Conservation (phyloP, 2,113 vertebrate genomes). For the Solenodon paradoxus region DNA sequence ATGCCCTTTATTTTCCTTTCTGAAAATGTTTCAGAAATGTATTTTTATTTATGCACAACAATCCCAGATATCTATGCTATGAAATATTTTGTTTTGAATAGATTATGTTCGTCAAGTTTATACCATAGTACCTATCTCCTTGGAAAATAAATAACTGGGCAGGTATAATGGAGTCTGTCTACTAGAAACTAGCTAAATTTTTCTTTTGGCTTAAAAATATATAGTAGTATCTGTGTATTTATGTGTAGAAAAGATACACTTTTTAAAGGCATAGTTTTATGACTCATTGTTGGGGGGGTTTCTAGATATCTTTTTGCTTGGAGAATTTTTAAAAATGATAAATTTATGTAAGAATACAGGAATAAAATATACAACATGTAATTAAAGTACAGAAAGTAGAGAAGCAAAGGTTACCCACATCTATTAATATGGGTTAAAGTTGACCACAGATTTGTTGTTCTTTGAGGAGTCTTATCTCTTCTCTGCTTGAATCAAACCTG, state of each 20-base stretch:
- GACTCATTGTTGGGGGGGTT: not conserved
- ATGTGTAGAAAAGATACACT: not conserved
- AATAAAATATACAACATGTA: not conserved
- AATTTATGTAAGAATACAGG: not conserved
- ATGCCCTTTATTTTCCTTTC: conserved; percentile 20
- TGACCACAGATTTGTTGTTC: not conserved
- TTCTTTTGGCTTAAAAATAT: conserved; percentile 51
- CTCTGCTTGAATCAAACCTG: not conserved
- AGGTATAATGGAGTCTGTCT: not conserved
- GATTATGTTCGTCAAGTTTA: not conserved
- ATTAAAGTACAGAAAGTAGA: not conserved
- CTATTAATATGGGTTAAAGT: not conserved
- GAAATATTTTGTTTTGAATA: conserved; percentile 10
- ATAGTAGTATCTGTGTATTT: conserved; percentile 26
- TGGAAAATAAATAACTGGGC: not conserved
- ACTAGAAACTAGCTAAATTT: not conserved
- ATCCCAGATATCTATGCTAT: conserved; percentile 4
- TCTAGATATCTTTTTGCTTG: not conserved
- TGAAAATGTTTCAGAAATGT: not conserved
- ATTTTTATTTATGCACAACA: conserved; percentile 22
- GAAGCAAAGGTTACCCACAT: not conserved
- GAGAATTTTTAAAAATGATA: not conserved
- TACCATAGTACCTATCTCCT: not conserved
- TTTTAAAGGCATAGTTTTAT: conserved; percentile 20
- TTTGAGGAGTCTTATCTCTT: not conserved